Percentiles rank a stretch among this genome's conserved stretches.
Evolutionary conservation across 2,797 vertebrate genomes (phyloP).

Genomic region (Onychomys leucogaster): DNA sequence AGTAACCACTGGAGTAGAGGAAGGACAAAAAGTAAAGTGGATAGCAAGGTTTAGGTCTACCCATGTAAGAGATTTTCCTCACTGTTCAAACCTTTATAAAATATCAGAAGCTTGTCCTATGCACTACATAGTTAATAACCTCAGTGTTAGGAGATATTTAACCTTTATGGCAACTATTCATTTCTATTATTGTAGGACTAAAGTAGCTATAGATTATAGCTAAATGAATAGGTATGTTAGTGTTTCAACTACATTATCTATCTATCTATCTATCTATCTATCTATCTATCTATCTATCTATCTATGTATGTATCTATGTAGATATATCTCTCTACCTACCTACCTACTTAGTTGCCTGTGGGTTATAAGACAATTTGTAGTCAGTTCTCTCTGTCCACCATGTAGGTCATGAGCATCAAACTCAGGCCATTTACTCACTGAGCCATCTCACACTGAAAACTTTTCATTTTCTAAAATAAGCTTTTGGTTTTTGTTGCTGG

Average conservation of each 20-base stretch:
- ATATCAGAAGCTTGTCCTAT: not conserved
- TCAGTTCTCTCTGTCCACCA: not conserved
- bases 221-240: not conserved
- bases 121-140: not conserved
- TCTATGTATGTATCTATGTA: too few relatives aligned
- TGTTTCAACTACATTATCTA: not conserved
- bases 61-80: not conserved
- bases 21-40: constrained; percentile 3
- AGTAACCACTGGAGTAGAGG: not conserved
- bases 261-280: too few relatives aligned
- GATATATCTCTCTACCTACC: too few relatives aligned
- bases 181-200: not conserved
- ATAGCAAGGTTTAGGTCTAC: not conserved
- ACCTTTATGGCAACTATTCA: not conserved
- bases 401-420: not conserved
- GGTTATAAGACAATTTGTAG: not conserved
- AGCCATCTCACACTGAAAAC: not conserved
- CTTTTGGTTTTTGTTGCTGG: not conserved
- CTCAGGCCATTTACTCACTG: not conserved
- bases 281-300: too few relatives aligned
- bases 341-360: not conserved
- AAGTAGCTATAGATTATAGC: not conserved
- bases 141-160: not conserved
- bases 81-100: not conserved
- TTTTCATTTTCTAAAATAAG: not conserved